These are phyloP conservation scores for Percopsis transmontana DNA, from an alignment of 2,113 vertebrate species.

Conservation along the genomic window DNA sequence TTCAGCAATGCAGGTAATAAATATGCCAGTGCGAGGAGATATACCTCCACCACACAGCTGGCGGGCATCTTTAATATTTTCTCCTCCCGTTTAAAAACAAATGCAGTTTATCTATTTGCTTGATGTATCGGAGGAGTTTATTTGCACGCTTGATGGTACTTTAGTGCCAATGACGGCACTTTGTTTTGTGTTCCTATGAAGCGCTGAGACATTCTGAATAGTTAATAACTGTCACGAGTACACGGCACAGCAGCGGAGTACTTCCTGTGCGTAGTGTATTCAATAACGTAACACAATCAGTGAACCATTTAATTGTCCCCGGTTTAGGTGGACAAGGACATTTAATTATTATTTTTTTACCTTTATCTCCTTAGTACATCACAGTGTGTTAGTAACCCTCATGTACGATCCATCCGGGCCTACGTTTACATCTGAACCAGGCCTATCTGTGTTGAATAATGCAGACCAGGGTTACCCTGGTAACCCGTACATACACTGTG, in stretches of 20 bases:
- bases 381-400: conserved; percentile 33
- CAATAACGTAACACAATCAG: conserved; percentile 12
- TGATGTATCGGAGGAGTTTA: conserved; percentile 56
- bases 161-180: conserved; percentile 32
- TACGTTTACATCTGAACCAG: conserved; percentile 55
- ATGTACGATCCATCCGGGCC: conserved; percentile 50
- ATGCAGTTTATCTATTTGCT: conserved; percentile 65
- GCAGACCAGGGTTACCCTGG: conserved; percentile 66
- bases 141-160: conserved; percentile 42
- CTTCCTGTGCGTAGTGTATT: not conserved
- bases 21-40: conserved; percentile 72
- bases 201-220: conserved; percentile 7
- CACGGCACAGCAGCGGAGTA: too few relatives aligned
- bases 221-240: conserved; percentile 13
- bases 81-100: conserved; percentile 62
- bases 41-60: conserved; percentile 67
- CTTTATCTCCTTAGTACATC: conserved; percentile 2
- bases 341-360: conserved; percentile 1
- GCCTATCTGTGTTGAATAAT: conserved; percentile 66
- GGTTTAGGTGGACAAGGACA: not conserved
- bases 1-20: conserved; percentile 74
- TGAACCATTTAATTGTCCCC: not conserved
- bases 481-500: conserved; percentile 55
- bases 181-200: conserved; percentile 30
- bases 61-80: conserved; percentile 70